phyloP scores from a whole-genome alignment of 2,113 vertebrate genomes.

The Phrynocephalus versicolor region DNA sequence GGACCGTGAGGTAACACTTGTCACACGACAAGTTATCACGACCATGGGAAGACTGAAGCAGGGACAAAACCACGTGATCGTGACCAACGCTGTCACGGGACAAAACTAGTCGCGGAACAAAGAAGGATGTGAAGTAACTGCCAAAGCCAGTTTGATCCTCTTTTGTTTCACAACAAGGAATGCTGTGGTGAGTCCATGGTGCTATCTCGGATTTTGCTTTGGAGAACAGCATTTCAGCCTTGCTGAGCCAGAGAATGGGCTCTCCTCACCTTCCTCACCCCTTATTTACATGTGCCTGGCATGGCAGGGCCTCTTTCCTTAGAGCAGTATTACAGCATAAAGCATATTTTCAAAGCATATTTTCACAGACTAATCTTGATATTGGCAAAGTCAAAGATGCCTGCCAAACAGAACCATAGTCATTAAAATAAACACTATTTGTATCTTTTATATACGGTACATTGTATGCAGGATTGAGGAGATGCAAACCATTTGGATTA shows the following conservation, averaged over 20 bases:
- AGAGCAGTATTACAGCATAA: background rate
- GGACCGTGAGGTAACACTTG: too few relatives aligned
- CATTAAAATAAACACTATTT: too few relatives aligned
- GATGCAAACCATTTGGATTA: background rate
- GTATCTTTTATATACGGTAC: background rate
- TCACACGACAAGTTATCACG: too few relatives aligned
- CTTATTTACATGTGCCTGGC: constrained; percentile 17
- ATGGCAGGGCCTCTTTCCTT: background rate
- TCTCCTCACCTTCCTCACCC: constrained; percentile 13
- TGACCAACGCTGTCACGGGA: too few relatives aligned
- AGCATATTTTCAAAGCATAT: background rate
- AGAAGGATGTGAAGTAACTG: too few relatives aligned
- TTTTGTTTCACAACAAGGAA: constrained; percentile 40
- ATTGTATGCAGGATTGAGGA: background rate
- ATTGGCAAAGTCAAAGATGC: constrained; percentile 25
- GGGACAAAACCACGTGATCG: too few relatives aligned
- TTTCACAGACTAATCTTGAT: background rate
- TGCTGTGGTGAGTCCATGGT: constrained; percentile 57
- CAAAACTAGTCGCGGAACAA: too few relatives aligned
- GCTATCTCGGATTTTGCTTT: constrained; percentile 18
- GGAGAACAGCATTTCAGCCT: background rate
- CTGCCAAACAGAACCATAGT: constrained; percentile 14
- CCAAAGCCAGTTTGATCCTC: constrained; percentile 25
- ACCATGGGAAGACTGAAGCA: too few relatives aligned
- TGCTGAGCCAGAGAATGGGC: background rate